Evolutionary conservation across 2,888 invertebrate species (phyloP).

Genomic region (Eilema caniola): DNA sequence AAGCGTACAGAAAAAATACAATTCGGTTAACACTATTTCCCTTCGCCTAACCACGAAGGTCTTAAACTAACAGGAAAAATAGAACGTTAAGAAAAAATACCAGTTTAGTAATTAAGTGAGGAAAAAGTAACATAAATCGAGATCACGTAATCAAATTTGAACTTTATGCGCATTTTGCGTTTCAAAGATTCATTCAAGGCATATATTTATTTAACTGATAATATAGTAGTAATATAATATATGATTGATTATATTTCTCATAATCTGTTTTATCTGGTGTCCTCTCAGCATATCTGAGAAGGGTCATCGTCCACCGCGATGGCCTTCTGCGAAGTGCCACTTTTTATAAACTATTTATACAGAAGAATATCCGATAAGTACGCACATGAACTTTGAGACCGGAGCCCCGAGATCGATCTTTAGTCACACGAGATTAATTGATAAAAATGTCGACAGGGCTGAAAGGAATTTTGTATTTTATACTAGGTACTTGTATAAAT

Average conservation of each 20-base stretch:
- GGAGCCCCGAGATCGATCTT: neutral
- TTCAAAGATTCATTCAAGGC: neutral
- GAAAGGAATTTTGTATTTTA: neutral
- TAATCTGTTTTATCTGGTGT: neutral
- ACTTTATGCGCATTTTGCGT: neutral
- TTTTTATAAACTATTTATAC: neutral
- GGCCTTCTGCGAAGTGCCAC: neutral
- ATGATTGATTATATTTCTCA: too few relatives aligned
- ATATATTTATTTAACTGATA: neutral
- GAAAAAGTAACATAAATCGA: conserved; percentile 3
- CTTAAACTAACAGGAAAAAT: conserved; percentile 19
- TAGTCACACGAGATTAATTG: neutral
- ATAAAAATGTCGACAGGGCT: neutral
- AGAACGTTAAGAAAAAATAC: conserved; percentile 16
- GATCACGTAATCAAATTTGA: conserved; percentile 3
- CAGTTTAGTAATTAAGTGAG: conserved; percentile 14
- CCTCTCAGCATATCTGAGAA: neutral
- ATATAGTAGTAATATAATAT: too few relatives aligned
- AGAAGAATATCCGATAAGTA: neutral
- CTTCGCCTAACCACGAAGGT: conserved; percentile 35
- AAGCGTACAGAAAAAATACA: conserved; percentile 29
- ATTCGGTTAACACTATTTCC: conserved; percentile 28
- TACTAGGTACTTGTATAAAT: neutral
- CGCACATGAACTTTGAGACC: neutral
- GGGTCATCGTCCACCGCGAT: neutral